Percentiles rank a stretch among this genome's conserved stretches.
Evolutionary conservation across 2,113 vertebrate genomes (phyloP).

Genomic region (Rhinopomastus cyanomelas): DNA sequence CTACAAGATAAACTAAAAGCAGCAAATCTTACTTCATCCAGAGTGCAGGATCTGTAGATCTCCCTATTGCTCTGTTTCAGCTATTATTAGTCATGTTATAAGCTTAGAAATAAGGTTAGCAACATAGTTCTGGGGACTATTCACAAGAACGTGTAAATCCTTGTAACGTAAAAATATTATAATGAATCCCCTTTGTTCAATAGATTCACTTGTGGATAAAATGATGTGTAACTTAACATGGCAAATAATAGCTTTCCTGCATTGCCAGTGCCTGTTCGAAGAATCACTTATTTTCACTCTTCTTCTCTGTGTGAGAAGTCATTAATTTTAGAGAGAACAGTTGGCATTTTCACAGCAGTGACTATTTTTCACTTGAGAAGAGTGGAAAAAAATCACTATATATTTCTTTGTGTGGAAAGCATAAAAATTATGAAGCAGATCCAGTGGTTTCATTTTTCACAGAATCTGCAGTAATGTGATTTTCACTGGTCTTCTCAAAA

Average conservation of each 20-base stretch:
- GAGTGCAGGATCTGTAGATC: not conserved
- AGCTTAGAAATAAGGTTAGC: not conserved
- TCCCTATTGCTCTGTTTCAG: not conserved
- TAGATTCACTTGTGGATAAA: not conserved
- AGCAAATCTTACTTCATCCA: not conserved
- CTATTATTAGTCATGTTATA: not conserved
- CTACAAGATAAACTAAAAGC: not conserved
- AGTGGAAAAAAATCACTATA: not conserved
- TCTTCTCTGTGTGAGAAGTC: conserved; percentile 27
- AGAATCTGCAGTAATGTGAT: conserved; percentile 20
- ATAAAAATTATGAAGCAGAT: conserved; percentile 20
- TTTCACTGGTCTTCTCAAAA: conserved; percentile 35
- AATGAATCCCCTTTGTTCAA: not conserved
- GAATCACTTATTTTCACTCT: conserved; percentile 43
- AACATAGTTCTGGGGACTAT: not conserved
- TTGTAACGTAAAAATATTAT: not conserved
- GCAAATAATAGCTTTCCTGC: not conserved
- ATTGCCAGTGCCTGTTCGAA: not conserved
- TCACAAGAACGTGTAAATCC: not conserved
- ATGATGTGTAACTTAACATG: not conserved
- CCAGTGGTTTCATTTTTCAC: conserved; percentile 32
- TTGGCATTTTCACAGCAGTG: conserved; percentile 48
- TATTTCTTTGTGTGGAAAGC: conserved; percentile 36
- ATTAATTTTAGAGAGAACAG: conserved; percentile 36
- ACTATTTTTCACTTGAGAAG: conserved; percentile 45